Percentiles rank a stretch among this genome's conserved stretches.
Evolutionary conservation across 2,113 vertebrate genomes (phyloP).

Genomic region (Cariama cristata): DNA sequence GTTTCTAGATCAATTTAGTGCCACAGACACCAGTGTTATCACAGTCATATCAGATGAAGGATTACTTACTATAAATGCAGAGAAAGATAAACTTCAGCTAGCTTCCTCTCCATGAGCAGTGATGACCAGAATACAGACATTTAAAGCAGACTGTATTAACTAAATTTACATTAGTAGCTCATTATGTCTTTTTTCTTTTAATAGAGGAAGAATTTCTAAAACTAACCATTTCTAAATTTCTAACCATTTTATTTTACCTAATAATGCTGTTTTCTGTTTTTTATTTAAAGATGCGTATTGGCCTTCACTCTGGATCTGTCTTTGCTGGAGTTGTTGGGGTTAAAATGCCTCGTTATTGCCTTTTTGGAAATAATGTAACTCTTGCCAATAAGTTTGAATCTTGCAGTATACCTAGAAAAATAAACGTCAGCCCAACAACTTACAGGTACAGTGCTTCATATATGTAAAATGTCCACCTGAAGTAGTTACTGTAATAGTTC

Average conservation of each 20-base stretch:
- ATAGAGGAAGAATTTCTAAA: background rate
- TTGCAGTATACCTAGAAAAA: conserved; percentile 90
- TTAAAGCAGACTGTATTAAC: background rate
- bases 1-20: background rate
- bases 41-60: background rate
- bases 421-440: conserved; percentile 96
- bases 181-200: background rate
- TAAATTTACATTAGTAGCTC: background rate
- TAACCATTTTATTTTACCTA: background rate
- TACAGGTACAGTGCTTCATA: conserved; percentile 82
- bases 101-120: background rate
- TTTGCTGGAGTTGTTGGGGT: conserved; percentile 97
- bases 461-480: background rate
- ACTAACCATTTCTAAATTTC: background rate
- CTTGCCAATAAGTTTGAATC: conserved; percentile 99
- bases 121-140: background rate
- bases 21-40: background rate
- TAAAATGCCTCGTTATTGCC: conserved; percentile 98
- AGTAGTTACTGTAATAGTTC: background rate
- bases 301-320: conserved; percentile 94
- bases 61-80: background rate
- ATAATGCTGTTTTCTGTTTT: background rate
- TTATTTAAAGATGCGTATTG: conserved; percentile 91
- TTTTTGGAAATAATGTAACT: conserved; percentile 98
- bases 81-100: background rate